Evolutionary conservation across 2,113 vertebrate genomes (phyloP).

Genomic region (Xiphias gladius): DNA sequence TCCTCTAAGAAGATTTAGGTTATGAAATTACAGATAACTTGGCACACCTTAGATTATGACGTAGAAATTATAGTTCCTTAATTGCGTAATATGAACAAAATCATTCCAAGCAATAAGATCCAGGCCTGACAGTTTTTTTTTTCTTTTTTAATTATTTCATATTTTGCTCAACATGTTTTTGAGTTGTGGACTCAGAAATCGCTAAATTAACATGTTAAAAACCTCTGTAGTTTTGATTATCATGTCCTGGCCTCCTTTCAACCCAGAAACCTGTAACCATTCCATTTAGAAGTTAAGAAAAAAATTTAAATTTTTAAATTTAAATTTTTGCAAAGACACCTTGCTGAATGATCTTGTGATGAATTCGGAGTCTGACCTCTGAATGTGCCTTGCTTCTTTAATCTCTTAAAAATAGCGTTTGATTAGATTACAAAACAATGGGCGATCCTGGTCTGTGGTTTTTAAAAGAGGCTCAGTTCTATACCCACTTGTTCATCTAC

Average conservation of each 20-base stretch:
- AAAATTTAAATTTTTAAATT: background rate
- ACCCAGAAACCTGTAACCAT: background rate
- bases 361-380: conserved; percentile 25
- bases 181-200: background rate
- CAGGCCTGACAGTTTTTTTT: background rate
- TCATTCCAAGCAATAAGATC: background rate
- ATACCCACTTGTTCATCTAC: conserved; percentile 34
- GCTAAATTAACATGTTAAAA: no score
- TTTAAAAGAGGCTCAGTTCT: conserved; percentile 13
- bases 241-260: background rate
- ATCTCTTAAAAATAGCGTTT: background rate
- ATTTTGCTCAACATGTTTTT: no score
- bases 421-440: conserved; percentile 45
- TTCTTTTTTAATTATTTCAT: background rate
- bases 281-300: background rate
- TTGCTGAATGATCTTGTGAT: conserved; percentile 19
- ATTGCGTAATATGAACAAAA: conserved; percentile 4
- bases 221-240: background rate
- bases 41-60: background rate
- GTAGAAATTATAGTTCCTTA: background rate
- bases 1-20: background rate
- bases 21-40: background rate
- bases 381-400: background rate
- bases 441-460: conserved; percentile 47
- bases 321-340: background rate